These are phyloP conservation scores for Ferrisia virgata DNA, from an alignment of 2,888 invertebrate species.

Conservation along the genomic window DNA sequence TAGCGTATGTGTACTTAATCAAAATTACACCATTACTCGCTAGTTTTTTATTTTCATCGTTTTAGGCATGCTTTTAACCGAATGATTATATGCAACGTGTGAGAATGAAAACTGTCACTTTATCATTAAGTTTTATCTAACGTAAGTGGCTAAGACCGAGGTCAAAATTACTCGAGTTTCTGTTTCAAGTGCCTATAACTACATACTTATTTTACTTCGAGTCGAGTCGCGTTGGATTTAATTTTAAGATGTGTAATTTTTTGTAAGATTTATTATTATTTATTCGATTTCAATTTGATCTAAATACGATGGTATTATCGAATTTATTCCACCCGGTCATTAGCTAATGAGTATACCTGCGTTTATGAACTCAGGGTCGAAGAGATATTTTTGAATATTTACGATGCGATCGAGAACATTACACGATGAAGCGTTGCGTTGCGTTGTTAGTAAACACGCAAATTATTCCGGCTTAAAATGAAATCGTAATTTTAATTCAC, in stretches of 20 bases:
- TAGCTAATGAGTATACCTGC: too few relatives aligned
- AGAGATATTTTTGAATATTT: background rate
- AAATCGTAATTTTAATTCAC: background rate
- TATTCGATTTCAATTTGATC: too few relatives aligned
- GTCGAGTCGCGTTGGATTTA: background rate
- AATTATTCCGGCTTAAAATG: background rate
- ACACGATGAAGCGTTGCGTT: too few relatives aligned
- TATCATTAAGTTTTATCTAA: background rate
- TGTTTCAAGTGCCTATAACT: background rate
- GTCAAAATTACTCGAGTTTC: background rate
- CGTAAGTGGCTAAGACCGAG: background rate
- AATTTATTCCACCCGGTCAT: too few relatives aligned
- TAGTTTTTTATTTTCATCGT: background rate
- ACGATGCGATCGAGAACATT: too few relatives aligned
- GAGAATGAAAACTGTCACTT: background rate
- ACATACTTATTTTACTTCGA: too few relatives aligned
- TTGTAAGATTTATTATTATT: background rate
- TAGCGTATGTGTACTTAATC: too few relatives aligned
- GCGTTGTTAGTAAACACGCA: background rate
- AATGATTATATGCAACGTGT: conserved; percentile 17
- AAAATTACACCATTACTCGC: background rate
- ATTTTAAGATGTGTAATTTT: background rate
- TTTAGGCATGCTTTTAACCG: background rate
- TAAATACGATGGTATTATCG: too few relatives aligned
- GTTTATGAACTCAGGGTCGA: background rate